Base-by-base conservation (phyloP, 2,113 vertebrate species). In the Numenius arquata region DNA sequence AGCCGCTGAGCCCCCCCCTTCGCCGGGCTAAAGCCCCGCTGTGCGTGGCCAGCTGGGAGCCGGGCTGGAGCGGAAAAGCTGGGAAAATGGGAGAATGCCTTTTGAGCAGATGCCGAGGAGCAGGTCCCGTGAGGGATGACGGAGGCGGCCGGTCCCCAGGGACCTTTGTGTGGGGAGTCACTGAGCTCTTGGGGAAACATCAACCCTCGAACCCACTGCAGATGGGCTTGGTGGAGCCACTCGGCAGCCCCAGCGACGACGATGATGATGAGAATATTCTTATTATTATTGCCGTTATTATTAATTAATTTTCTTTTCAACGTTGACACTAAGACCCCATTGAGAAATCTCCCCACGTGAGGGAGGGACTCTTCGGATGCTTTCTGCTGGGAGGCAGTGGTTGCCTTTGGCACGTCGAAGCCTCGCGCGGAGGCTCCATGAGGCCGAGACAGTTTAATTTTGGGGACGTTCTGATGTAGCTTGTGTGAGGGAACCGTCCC, bases 351-450 rank as follows among this genome's bases (percentile, higher is more conserved):
- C 50, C 79, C 30, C 2, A 5, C 66, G 36, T 4, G n/a, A 41
- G 45, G 16, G n/a, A 41, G 45, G 16, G 48, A 17, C 26, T 70
- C 38, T 40, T n/a, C 2, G 3, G 77, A 25, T 88, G n/a, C 5
- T 56, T 81, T 87, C 66, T 30, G 1, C n/a, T 70, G 45, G 43
- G n/a, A 71, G 15, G 65, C 18, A 2, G 12, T 14, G 11, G 41
- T 73, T 68, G 80, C 32, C 19, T 77, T 9, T 19, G 21, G 11
- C 9, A 0, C 2, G 10, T 25, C 9, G 4, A 34, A 87, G 15
- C 77, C 48, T 61, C 1, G 0, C 2, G 1, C 68, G 6, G 3
- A 32, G 20, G 38, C 16, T 5, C 47, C 7, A 1, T 9, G 73
- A 41, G 32, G 41, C 81, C 5, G 6, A 66, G 30, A 50, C 27